These are phyloP conservation scores for Takifugu bimaculatus DNA, from an alignment of 2,113 vertebrate genomes.

Conservation along the genomic window DNA sequence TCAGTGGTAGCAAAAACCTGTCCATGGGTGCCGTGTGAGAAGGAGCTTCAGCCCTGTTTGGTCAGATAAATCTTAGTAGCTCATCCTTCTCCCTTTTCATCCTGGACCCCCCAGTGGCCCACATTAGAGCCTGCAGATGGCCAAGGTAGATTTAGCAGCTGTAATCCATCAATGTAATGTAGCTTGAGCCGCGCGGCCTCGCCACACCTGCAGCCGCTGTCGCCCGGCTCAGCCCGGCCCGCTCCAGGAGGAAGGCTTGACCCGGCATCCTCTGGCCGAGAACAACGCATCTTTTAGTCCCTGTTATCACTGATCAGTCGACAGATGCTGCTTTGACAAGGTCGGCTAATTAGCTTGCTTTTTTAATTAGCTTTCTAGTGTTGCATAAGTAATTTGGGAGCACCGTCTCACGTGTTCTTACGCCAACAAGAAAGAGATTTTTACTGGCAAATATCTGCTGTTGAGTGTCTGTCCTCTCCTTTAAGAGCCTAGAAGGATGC, in stretches of 20 bases:
- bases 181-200: conserved; percentile 50
- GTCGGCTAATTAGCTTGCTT: conserved; percentile 13
- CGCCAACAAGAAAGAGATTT: conserved; percentile 26
- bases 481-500: conserved; percentile 18
- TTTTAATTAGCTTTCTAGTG: not conserved
- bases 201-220: conserved; percentile 45
- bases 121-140: conserved; percentile 71
- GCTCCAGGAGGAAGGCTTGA: conserved; percentile 34
- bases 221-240: conserved; percentile 36
- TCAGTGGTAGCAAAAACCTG: conserved; percentile 63
- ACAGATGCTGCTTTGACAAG: conserved; percentile 6
- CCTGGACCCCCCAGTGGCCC: conserved; percentile 62
- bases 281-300: conserved; percentile 26
- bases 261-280: conserved; percentile 6
- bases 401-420: not conserved
- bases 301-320: conserved; percentile 28
- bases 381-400: conserved; percentile 14
- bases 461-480: conserved; percentile 22
- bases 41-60: conserved; percentile 39
- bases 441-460: conserved; percentile 37
- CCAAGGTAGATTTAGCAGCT: conserved; percentile 68
- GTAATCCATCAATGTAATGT: conserved; percentile 71
- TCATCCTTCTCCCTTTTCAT: conserved; percentile 67
- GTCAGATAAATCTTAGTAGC: conserved; percentile 67
- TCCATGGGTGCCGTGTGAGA: conserved; percentile 42